Conservation (phyloP, 2,797 vertebrate species). For the Microcaecilia unicolor region DNA sequence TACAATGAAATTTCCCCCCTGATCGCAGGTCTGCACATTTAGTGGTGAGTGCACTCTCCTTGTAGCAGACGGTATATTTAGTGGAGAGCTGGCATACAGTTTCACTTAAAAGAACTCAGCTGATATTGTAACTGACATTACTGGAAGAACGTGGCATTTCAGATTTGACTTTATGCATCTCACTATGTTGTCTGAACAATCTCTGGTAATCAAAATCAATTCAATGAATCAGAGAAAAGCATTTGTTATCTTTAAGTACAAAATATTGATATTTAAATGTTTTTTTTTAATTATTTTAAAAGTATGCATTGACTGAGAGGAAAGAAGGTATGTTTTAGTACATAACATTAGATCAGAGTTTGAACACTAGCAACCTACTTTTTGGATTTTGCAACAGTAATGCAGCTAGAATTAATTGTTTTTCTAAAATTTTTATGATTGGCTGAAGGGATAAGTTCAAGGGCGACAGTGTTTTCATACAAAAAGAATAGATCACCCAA, state of each 20-base stretch:
- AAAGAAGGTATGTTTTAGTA: slow-evolving; percentile 40
- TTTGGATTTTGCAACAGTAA: slow-evolving; percentile 30
- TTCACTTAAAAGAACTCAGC: slow-evolving; percentile 28
- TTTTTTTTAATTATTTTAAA: slow-evolving; percentile 38
- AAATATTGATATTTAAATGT: slow-evolving; percentile 34
- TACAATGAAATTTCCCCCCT: neutral
- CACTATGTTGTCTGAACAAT: slow-evolving; percentile 28
- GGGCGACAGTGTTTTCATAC: too few species aligned
- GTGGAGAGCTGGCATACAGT: slow-evolving; percentile 24
- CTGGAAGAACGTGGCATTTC: slow-evolving; percentile 26
- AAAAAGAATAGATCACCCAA: too few species aligned
- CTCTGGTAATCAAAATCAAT: slow-evolving; percentile 43
- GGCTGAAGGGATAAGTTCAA: too few species aligned
- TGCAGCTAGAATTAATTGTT: too few species aligned
- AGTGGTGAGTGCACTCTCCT: slow-evolving; percentile 16
- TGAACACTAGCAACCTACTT: too few species aligned
- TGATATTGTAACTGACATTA: slow-evolving; percentile 27
- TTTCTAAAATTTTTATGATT: too few species aligned
- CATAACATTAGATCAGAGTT: too few species aligned
- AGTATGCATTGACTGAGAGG: slow-evolving; percentile 40
- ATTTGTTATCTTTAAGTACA: slow-evolving; percentile 45
- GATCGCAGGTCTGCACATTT: slow-evolving; percentile 29
- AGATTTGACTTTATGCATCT: slow-evolving; percentile 44
- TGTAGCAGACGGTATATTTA: too few species aligned
- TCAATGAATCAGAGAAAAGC: slow-evolving; percentile 39